Base-by-base conservation (phyloP, 2,888 invertebrate genomes). In the Trilocha varians region DNA sequence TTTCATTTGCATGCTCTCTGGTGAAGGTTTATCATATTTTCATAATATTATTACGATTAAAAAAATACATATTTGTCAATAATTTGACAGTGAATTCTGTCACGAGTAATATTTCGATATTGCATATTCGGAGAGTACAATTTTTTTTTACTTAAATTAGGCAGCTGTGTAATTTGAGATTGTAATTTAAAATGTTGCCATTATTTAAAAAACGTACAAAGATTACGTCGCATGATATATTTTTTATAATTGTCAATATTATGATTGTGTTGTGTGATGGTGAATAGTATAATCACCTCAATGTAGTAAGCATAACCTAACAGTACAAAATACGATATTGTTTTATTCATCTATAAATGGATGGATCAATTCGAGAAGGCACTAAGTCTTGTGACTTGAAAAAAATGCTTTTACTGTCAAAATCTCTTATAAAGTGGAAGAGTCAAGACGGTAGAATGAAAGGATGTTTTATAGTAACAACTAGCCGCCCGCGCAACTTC, bases 281-380 rank as follows among this genome's bases (percentile, higher is more conserved):
- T 16, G 33, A 34, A 13, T 9, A 25, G 11, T 2, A 9, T 25
- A 11, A 9, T 25, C 25, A 25, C 25, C 25, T 9, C 6, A 25
- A 25, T 25, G 3, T 25, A 25, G 25, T 3, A 38, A 34, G 39
- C 65, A 70, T 68, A 75, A 82, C 84, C 82, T 83, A 62, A 83
- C 78, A 84, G 84, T 84, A 84, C 84, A 84, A 84, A 80, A 78
- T 78, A 78, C 67, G 65, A 70, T 78, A 74, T 77, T 78, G 71
- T 70, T 68, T 25, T 76, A 69, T 71, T 78, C 74, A 74, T 73
- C 64, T 68, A 74, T 73, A 56, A 70, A 69, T n/a, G n/a, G n/a
- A n/a, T n/a, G n/a, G n/a, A n/a, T n/a, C n/a, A n/a, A n/a, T n/a
- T n/a, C n/a, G n/a, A n/a, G n/a, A n/a, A n/a, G n/a, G n/a, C n/a